Evolutionary conservation across 2,797 vertebrate genomes (phyloP).

Genomic region (Acestrorhynchus altus): DNA sequence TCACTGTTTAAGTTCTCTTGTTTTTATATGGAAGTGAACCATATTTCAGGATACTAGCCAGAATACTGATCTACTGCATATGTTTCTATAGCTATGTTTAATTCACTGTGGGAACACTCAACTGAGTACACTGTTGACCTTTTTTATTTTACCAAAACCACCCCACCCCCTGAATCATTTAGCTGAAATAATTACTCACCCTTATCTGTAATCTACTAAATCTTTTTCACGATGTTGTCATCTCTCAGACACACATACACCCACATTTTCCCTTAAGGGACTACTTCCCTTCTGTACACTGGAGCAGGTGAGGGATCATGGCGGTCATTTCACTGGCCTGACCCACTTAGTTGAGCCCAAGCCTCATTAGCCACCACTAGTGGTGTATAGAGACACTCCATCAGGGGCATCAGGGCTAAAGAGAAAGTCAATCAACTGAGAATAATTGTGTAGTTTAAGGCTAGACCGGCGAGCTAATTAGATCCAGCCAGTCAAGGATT

Average conservation of each 20-base stretch:
- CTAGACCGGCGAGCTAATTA: conserved; percentile 56
- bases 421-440: conserved; percentile 56
- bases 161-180: background rate
- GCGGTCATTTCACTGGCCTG: conserved; percentile 34
- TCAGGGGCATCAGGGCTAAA: conserved; percentile 54
- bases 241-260: conserved; percentile 1
- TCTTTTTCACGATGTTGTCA: background rate
- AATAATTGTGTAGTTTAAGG: conserved; percentile 55
- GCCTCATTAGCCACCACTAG: conserved; percentile 54
- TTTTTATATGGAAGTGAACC: no score
- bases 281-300: conserved; percentile 35
- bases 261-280: conserved; percentile 19
- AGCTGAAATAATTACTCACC: background rate
- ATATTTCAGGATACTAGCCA: no score
- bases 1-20: no score
- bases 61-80: no score
- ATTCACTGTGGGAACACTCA: no score
- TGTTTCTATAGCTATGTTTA: no score
- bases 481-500: conserved; percentile 48
- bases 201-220: conserved; percentile 58
- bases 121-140: no score
- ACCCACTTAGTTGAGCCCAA: conserved; percentile 51
- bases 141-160: no score
- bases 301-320: conserved; percentile 42
- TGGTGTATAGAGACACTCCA: conserved; percentile 65